Base-by-base conservation (phyloP, 2,888 invertebrate species). In the Andrena fulva region DNA sequence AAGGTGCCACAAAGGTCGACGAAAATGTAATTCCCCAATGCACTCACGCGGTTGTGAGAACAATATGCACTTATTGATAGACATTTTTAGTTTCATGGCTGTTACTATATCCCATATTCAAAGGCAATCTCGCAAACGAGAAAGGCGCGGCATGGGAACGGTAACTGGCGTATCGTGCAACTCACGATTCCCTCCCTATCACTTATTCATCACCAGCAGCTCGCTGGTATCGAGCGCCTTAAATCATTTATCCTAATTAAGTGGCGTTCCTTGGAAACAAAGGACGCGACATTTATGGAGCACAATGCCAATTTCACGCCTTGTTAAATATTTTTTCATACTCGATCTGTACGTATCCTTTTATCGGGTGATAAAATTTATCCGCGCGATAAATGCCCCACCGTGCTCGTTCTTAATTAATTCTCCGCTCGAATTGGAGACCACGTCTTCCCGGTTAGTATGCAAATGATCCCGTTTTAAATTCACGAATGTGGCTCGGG, bases 101-200 rank as follows among this genome's bases (percentile, higher is more conserved):
- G 64, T 85, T 80, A 75, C 77, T 63, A 56, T 71, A 70, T 81
- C 77, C 71, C 70, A 78, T 75, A 73, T 63, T 76, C 71, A 67
- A 20, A 64, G 42, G 56, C 79, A 67, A 73, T 85, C 68, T 63
- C 56, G 42, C 7, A 24, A n/a, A 27, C 60, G 81, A 79, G 78
- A 87, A 82, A 87, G 87, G 85, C 52, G 71, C 67, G 69, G 68
- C 87, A 64, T 87, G 87, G 64, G 82, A 87, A 87, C 64, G 64
- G 72, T 73, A 78, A 76, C 68, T 83, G 62, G 50, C 50, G 20
- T 74, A 75, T 81, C 72, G 59, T 68, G 59, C 70, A n/a, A 24
- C 72, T 64, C 52, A 64, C 56, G 20, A 52, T 67, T 75, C 69
- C 71, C 62, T 67, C 24, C 54, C 59, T 31, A 42, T 82, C 60